A percentile compares a stretch with the other conserved stretches of the same genome.
These are phyloP conservation scores for Xenopus borealis DNA, from an alignment of 2,113 vertebrate species.

Conservation along the genomic window DNA sequence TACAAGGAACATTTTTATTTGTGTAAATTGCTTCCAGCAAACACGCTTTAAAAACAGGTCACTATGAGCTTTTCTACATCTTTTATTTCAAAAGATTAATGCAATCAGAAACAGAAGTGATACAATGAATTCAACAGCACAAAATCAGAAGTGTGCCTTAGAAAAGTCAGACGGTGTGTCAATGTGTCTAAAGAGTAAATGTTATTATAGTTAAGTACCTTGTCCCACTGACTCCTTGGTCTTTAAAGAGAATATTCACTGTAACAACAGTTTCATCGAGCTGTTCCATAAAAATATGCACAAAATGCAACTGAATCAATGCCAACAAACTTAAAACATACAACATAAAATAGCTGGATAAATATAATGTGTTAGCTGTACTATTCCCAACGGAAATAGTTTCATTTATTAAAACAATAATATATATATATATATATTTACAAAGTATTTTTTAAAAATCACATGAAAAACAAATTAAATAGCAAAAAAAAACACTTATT, in stretches of 20 bases:
- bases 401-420: slow-evolving; percentile 44
- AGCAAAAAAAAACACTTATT: slow-evolving; percentile 55
- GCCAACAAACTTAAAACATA: slow-evolving; percentile 29
- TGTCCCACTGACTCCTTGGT: slow-evolving; percentile 10
- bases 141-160: too few species aligned
- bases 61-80: too few species aligned
- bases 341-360: neutral
- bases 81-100: too few species aligned
- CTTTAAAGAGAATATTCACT: slow-evolving; percentile 61
- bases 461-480: slow-evolving; percentile 69
- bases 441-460: slow-evolving; percentile 64
- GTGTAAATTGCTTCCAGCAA: too few species aligned
- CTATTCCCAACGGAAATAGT: neutral
- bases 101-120: too few species aligned
- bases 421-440: slow-evolving; percentile 58
- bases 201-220: slow-evolving; percentile 62
- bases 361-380: slow-evolving; percentile 6
- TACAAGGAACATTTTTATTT: too few species aligned
- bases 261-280: slow-evolving; percentile 70
- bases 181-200: slow-evolving; percentile 76
- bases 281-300: slow-evolving; percentile 62
- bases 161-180: slow-evolving; percentile 45
- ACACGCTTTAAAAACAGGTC: too few species aligned
- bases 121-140: too few species aligned
- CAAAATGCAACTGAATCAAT: slow-evolving; percentile 55